Evolutionary conservation across 2,888 invertebrate genomes (phyloP).

Genomic region (Ctenicera cuprea): DNA sequence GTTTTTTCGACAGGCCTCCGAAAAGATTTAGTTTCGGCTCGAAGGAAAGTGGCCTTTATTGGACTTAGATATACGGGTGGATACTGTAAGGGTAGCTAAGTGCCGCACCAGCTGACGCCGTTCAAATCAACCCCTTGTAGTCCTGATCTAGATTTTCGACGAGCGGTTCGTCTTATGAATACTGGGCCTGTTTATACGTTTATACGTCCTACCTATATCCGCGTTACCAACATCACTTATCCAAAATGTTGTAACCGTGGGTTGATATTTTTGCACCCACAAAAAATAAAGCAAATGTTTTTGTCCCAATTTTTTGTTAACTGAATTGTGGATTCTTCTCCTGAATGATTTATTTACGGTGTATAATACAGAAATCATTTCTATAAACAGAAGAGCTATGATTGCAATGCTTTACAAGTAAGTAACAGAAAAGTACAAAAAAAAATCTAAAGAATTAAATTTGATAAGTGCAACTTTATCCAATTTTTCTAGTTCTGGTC

Average conservation of each 20-base stretch:
- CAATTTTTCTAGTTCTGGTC: too few species aligned
- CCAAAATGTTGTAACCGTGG: neutral
- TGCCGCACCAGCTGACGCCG: conserved; percentile 77
- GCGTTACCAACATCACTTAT: conserved; percentile 30
- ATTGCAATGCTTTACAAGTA: too few species aligned
- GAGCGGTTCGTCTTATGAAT: conserved; percentile 59
- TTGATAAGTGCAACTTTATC: too few species aligned
- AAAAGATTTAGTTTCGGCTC: conserved; percentile 65
- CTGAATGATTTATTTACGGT: too few species aligned
- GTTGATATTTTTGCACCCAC: neutral
- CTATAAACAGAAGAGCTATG: too few species aligned
- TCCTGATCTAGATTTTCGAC: conserved; percentile 58
- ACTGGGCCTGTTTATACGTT: conserved; percentile 39
- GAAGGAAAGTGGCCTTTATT: conserved; percentile 62
- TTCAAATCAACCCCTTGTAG: conserved; percentile 67
- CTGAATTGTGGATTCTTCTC: too few species aligned
- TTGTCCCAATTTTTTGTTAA: neutral
- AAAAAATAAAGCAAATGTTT: neutral
- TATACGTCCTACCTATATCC: neutral
- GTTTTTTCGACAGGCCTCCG: conserved; percentile 69
- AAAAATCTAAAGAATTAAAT: too few species aligned
- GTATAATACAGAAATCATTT: too few species aligned
- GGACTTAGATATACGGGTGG: conserved; percentile 61
- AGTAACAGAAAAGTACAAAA: too few species aligned
- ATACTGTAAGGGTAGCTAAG: conserved; percentile 70